These are phyloP conservation scores for Sminthurinus signatus DNA, from an alignment of 1,140 invertebrate genomes.

Conservation along the genomic window DNA sequence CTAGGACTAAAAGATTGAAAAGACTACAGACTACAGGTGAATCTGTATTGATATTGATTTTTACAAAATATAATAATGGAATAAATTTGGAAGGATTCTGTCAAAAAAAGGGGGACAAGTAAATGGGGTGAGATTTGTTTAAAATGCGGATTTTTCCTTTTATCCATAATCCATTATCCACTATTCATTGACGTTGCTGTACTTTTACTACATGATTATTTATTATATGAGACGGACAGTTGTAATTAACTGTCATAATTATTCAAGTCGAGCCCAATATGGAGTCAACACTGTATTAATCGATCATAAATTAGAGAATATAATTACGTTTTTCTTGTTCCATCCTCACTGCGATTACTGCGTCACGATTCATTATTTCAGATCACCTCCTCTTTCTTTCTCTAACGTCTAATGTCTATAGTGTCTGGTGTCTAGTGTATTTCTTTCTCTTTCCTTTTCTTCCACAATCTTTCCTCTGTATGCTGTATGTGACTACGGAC, in stretches of 20 bases:
- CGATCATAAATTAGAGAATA: slow-evolving; percentile 14
- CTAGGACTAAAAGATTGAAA: no score
- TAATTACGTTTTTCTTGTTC: slow-evolving; percentile 14
- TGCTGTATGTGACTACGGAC: not conserved
- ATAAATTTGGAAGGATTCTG: no score
- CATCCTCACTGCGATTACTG: not conserved
- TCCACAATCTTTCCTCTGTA: not conserved
- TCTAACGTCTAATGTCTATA: not conserved
- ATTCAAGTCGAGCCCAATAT: not conserved
- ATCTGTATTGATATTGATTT: no score
- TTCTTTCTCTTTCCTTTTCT: not conserved
- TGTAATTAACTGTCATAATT: slow-evolving; percentile 12
- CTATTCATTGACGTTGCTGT: no score
- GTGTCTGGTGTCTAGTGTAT: not conserved
- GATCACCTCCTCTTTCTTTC: not conserved
- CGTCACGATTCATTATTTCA: slow-evolving; percentile 10
- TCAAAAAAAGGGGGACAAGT: no score
- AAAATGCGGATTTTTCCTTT: no score
- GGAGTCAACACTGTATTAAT: slow-evolving; percentile 5
- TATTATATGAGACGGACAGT: no score
- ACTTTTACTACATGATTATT: no score
- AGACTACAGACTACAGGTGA: no score
- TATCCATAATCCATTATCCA: no score
- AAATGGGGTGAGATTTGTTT: no score
- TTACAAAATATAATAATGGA: no score